phyloP scores from a whole-genome alignment of 23 tunicate genomes.

The Styela plicata region DNA sequence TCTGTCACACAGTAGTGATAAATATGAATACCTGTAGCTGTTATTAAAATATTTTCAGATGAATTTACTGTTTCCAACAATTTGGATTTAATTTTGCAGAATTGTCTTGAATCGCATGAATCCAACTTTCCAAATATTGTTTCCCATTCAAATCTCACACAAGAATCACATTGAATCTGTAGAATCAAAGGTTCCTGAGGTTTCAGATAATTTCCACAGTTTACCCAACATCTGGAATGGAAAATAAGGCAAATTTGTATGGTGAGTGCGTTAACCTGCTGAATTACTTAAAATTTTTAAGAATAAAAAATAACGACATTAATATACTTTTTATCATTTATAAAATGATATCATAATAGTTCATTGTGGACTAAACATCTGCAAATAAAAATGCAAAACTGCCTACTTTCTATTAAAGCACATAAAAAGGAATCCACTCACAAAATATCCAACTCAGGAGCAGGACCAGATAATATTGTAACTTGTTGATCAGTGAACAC shows the following conservation, averaged over 20 bases:
- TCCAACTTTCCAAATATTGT: conserved; percentile 2
- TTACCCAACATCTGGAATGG: conserved; percentile 13
- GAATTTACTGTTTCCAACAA: background rate
- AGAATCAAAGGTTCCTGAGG: conserved; percentile 20
- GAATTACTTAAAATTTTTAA: too few species aligned
- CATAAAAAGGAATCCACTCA: background rate
- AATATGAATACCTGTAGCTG: background rate
- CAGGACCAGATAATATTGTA: background rate
- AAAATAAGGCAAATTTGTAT: too few species aligned
- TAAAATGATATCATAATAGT: too few species aligned
- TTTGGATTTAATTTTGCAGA: background rate
- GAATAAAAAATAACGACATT: background rate
- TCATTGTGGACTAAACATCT: too few species aligned
- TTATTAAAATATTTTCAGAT: background rate
- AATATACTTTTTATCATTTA: too few species aligned
- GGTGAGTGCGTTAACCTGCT: too few species aligned
- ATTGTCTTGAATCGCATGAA: background rate
- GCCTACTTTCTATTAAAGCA: background rate
- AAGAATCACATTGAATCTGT: conserved; percentile 5
- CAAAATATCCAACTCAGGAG: background rate
- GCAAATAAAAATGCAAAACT: background rate
- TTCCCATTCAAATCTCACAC: conserved; percentile 5
- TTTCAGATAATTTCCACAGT: background rate
- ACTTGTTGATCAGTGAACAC: background rate
- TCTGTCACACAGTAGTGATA: background rate